phyloP scores from a whole-genome alignment of 2,888 invertebrate genomes.

The Nasonovia ribisnigri region DNA sequence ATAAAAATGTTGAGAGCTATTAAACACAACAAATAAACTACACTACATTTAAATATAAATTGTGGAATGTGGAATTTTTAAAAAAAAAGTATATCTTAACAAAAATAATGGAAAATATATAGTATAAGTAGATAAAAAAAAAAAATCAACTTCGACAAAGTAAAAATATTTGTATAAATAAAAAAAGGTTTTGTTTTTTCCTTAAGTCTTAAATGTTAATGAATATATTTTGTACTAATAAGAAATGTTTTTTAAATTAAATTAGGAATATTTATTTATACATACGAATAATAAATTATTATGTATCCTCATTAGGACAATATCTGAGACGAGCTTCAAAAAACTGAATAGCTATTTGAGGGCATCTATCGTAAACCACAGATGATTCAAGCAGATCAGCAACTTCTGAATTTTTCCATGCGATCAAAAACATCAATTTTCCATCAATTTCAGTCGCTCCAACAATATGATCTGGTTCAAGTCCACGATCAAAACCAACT shows the following conservation, averaged over 20 bases:
- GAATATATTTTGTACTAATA: not conserved
- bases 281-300: not conserved
- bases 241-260: not conserved
- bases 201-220: not conserved
- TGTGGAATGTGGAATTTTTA: not conserved
- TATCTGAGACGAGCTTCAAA: not conserved
- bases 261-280: not conserved
- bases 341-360: not conserved
- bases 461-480: not conserved
- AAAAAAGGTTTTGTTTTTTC: not conserved
- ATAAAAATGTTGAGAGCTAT: not conserved
- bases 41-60: not conserved
- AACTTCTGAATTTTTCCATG: not conserved
- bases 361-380: not conserved
- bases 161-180: not conserved
- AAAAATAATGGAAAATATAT: too few species aligned
- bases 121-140: not conserved
- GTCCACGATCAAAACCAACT: conserved; percentile 9
- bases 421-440: not conserved
- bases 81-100: not conserved
- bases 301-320: too few species aligned
- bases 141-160: not conserved
- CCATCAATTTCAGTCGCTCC: not conserved
- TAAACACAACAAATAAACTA: not conserved
- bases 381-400: not conserved